These are phyloP conservation scores for Galerucella nymphaeae DNA, from an alignment of 2,888 invertebrate genomes.

Conservation along the genomic window DNA sequence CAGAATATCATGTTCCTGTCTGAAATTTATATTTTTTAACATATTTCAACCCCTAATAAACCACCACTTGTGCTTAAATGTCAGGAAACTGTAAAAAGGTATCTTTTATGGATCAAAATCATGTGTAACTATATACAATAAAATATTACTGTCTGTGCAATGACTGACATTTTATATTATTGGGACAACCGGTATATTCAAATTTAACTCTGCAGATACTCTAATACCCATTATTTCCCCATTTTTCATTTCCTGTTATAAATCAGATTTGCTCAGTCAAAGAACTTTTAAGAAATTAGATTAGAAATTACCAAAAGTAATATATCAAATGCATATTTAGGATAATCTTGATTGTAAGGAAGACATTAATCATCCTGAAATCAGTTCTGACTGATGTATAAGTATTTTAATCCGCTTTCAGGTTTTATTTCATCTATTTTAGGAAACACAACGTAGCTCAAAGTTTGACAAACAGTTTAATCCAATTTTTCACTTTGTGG, in stretches of 20 bases:
- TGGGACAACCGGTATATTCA: neutral
- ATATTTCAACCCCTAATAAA: too few relatives aligned
- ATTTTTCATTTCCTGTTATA: neutral
- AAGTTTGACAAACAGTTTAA: neutral
- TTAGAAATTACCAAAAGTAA: slow-evolving; percentile 17
- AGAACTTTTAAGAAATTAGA: slow-evolving; percentile 22
- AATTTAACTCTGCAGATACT: neutral
- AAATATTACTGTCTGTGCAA: too few relatives aligned
- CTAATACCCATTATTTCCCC: neutral
- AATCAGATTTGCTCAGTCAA: neutral
- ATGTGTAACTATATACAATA: too few relatives aligned
- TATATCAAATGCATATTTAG: slow-evolving; percentile 19
- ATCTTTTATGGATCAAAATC: too few relatives aligned
- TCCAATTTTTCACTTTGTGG: neutral
- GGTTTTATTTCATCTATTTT: neutral
- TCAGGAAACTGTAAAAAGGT: too few relatives aligned
- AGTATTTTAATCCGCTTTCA: slow-evolving; percentile 16
- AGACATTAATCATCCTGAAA: slow-evolving; percentile 20
- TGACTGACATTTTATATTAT: too few relatives aligned
- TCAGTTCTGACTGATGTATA: slow-evolving; percentile 20
- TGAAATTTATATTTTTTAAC: too few relatives aligned
- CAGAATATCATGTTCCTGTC: too few relatives aligned
- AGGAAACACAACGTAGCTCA: neutral
- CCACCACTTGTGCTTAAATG: too few relatives aligned
- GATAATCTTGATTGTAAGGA: slow-evolving; percentile 17